Conservation (phyloP, 2,797 vertebrate species). For the Lagocephalus sceleratus region DNA sequence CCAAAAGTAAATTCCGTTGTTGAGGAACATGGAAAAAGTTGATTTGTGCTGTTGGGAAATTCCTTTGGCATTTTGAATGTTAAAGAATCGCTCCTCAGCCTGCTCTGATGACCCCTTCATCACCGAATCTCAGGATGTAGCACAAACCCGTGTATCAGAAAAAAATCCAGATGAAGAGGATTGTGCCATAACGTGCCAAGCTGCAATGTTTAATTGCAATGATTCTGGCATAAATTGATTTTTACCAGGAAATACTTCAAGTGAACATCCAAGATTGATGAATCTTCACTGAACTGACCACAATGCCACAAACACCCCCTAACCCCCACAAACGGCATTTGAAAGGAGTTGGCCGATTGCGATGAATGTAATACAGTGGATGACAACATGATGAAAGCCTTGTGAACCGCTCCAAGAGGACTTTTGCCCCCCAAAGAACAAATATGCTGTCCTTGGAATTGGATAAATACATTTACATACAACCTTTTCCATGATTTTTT, state of each 20-base stretch:
- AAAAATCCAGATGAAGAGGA: slow-evolving; percentile 29
- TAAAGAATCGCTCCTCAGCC: slow-evolving; percentile 27
- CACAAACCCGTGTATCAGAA: slow-evolving; percentile 8
- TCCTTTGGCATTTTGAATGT: slow-evolving; percentile 12
- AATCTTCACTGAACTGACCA: not conserved
- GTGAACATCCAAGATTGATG: not conserved
- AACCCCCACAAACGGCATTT: no score
- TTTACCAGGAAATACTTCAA: slow-evolving; percentile 4
- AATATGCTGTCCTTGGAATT: not conserved
- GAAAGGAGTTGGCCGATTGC: no score
- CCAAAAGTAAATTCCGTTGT: slow-evolving; percentile 8
- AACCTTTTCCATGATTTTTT: no score
- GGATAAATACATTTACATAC: no score
- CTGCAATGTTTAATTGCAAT: slow-evolving; percentile 8
- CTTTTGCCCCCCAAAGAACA: not conserved
- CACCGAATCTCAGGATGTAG: slow-evolving; percentile 2
- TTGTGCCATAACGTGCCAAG: not conserved
- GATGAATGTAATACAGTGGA: not conserved
- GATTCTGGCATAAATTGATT: not conserved
- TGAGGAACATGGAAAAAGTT: slow-evolving; percentile 26
- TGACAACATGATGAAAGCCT: not conserved
- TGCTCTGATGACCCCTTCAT: slow-evolving; percentile 23
- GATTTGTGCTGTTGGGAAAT: slow-evolving; percentile 29
- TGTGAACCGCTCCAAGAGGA: slow-evolving; percentile 14
- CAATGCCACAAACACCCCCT: not conserved